Evolutionary conservation across 2,888 invertebrate species (phyloP), one percentile per base, ranked within the genome.

Genomic region (Pycnomerus fuliginosus): DNA sequence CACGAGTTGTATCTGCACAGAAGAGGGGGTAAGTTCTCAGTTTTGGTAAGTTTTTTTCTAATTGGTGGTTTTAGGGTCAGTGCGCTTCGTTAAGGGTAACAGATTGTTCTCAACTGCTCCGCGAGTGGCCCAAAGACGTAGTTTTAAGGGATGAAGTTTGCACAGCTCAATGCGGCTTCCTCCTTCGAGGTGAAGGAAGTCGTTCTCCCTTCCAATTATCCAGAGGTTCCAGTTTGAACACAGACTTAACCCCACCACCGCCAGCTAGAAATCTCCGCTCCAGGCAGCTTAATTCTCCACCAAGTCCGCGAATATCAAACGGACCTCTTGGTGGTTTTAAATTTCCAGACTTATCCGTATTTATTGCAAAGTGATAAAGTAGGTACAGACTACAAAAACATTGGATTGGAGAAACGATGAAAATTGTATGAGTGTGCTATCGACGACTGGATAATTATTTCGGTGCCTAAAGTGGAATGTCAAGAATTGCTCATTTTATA

Each of bases 51-150:
- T 11, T 24, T 20, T 29, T 2, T 10, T 7, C 20, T 24, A 12
- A 23, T 42, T 43, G 13, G 50, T 24, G 20, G 20, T 44, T 49
- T 74, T 74, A 93, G 92, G 85, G 89, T 0, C 89, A 90, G 68
- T 93, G 93, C 63, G 90, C 91, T 1, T 92, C 92, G 0, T 74
- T 93, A 4, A 82, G 90, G 56, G 87, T 93, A 48, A 90, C 90
- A 1, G 91, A 92, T 74, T 93, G 93, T 71, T 82, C 83, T 10
- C 87, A 89, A 60, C 76, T 93, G 17, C 76, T 88, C 35, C 80
- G 87, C 46, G 90, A 91, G 70, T 90, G 90, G 79, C 84, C 89
- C 36, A 80, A 85, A 39, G 90, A 91, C 16, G 85, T 87, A 0
- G 85, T 93, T 25, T 70, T 87, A 13, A 79, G 85, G 1, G 94